Evolutionary conservation across 2,113 vertebrate species (phyloP).

Genomic region (Toxostoma redivivum): DNA sequence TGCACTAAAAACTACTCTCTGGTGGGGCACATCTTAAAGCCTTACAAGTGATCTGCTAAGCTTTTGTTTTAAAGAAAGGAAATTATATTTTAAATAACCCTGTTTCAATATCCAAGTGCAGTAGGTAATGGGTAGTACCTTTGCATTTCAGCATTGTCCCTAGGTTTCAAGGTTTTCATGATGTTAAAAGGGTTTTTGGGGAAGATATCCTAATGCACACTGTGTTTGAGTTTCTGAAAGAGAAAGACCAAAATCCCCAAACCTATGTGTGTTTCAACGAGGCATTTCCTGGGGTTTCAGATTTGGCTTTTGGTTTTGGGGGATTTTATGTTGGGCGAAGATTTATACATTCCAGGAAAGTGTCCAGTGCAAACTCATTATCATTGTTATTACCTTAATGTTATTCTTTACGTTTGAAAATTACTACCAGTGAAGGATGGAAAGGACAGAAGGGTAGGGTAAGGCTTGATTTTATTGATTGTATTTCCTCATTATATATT

Average conservation of each 20-base stretch:
- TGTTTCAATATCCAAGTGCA: background rate
- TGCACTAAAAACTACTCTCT: background rate
- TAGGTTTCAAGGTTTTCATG: background rate
- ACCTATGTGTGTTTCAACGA: background rate
- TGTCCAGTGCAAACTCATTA: background rate
- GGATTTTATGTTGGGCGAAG: background rate
- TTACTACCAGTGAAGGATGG: background rate
- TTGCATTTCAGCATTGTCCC: background rate
- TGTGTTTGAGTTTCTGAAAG: background rate
- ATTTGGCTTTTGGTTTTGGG: background rate
- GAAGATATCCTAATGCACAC: background rate
- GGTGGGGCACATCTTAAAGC: background rate
- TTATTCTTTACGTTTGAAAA: background rate
- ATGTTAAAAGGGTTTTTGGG: background rate
- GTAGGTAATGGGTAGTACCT: background rate
- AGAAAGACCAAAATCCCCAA: background rate
- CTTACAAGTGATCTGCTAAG: background rate
- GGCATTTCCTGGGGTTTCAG: background rate
- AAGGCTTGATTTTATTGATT: background rate
- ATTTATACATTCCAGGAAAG: background rate
- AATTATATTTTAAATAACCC: background rate
- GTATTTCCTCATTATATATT: background rate
- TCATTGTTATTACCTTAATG: background rate
- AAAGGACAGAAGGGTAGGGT: no score
- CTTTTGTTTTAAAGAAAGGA: background rate